phyloP scores from a whole-genome alignment of 2,113 vertebrate genomes.

The Phaethornis superciliosus region DNA sequence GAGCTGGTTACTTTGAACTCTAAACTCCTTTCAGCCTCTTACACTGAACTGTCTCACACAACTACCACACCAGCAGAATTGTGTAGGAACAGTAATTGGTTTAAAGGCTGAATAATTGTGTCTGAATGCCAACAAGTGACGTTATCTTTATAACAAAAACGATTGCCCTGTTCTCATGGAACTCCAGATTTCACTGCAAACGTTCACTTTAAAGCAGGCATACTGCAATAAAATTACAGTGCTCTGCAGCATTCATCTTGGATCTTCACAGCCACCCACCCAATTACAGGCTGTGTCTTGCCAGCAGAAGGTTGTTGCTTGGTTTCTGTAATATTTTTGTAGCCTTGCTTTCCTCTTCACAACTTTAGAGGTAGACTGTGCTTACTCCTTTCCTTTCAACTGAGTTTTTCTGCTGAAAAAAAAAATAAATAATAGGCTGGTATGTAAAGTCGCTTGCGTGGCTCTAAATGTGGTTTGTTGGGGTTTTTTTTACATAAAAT shows the following conservation, averaged over 20 bases:
- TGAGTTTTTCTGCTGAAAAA: slow-evolving; percentile 4
- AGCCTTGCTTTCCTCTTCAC: slow-evolving; percentile 57
- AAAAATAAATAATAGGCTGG: neutral
- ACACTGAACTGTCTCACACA: neutral
- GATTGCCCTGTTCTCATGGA: slow-evolving; percentile 6
- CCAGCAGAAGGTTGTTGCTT: slow-evolving; percentile 65
- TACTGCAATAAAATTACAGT: slow-evolving; percentile 57
- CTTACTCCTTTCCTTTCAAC: slow-evolving; percentile 37
- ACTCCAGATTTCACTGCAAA: slow-evolving; percentile 66
- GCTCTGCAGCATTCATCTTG: slow-evolving; percentile 49
- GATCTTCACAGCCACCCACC: slow-evolving; percentile 60
- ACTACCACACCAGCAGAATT: neutral
- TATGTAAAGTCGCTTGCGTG: neutral
- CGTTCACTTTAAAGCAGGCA: slow-evolving; percentile 31
- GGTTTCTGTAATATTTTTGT: slow-evolving; percentile 71
- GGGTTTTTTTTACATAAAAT: neutral
- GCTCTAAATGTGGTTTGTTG: neutral
- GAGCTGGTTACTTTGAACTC: neutral
- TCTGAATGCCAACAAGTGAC: slow-evolving; percentile 37
- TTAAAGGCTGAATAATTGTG: slow-evolving; percentile 11
- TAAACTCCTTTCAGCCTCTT: neutral
- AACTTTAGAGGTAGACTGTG: slow-evolving; percentile 53
- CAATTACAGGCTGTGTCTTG: slow-evolving; percentile 66
- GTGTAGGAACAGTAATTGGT: slow-evolving; percentile 3
- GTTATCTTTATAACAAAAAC: slow-evolving; percentile 22